Evolutionary conservation across 2,797 vertebrate species (phyloP).

Genomic region (Xerus rutilus): DNA sequence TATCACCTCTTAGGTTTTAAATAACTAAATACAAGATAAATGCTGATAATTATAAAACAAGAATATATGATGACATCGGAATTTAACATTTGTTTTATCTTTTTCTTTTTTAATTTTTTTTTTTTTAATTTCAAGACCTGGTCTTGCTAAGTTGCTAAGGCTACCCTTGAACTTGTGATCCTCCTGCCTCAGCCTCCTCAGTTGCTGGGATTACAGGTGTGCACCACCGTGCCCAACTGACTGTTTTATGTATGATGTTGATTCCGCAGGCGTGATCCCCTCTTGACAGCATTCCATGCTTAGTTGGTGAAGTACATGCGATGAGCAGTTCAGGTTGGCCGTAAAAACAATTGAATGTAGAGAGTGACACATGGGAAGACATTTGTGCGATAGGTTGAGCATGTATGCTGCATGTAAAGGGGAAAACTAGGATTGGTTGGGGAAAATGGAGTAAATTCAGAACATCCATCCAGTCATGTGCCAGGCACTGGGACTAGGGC

Average conservation of each 20-base stretch:
- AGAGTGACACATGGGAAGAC: not conserved
- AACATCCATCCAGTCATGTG: no score
- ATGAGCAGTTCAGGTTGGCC: not conserved
- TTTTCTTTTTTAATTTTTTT: not conserved
- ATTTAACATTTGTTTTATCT: not conserved
- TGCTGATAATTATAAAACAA: not conserved
- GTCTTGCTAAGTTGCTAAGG: no score
- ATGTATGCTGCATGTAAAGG: not conserved
- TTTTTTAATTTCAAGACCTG: no score
- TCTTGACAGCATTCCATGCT: not conserved
- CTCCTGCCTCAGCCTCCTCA: no score
- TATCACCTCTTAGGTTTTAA: conserved; percentile 5
- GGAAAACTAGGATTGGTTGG: not conserved
- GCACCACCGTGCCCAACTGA: no score
- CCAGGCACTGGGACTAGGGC: not conserved
- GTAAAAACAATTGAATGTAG: not conserved
- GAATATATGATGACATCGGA: conserved; percentile 10
- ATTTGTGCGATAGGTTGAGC: not conserved
- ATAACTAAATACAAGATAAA: conserved; percentile 50
- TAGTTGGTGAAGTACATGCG: not conserved
- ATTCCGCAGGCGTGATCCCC: not conserved
- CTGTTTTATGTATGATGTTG: not conserved
- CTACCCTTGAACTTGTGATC: no score
- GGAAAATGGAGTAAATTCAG: not conserved
- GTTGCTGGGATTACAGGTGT: no score